A percentile compares a stretch with the other conserved stretches of the same genome.
These are phyloP conservation scores for Diadophis punctatus DNA, from an alignment of 2,113 vertebrate genomes.

Conservation along the genomic window DNA sequence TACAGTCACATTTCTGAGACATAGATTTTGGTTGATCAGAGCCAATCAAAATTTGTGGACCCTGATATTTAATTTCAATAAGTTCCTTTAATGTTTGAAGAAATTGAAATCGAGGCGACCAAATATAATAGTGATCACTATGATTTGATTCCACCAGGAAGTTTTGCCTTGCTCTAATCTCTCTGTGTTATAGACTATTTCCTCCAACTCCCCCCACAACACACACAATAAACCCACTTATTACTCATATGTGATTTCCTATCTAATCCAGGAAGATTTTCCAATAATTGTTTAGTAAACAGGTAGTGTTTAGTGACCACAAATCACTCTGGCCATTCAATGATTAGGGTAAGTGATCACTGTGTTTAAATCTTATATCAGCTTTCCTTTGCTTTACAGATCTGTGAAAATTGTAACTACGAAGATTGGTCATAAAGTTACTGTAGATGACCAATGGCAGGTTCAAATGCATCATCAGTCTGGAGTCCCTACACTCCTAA, in stretches of 20 bases:
- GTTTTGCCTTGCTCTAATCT: background rate
- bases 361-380: background rate
- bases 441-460: background rate
- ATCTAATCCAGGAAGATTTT: background rate
- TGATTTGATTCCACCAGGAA: background rate
- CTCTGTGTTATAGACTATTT: background rate
- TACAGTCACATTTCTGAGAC: background rate
- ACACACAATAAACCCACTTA: background rate
- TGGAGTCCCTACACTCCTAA: background rate
- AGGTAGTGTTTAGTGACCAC: background rate
- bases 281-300: rapidly evolving
- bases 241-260: background rate
- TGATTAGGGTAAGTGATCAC: background rate
- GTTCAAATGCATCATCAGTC: background rate
- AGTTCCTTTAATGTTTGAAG: background rate
- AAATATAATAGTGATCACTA: background rate
- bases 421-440: background rate
- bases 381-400: background rate
- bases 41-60: background rate
- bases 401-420: background rate
- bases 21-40: background rate
- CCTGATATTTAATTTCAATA: background rate
- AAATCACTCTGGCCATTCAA: background rate
- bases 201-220: too few relatives aligned
- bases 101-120: background rate